Evolutionary conservation across 2,888 invertebrate species (phyloP).

Genomic region (Drosophila algonquin): DNA sequence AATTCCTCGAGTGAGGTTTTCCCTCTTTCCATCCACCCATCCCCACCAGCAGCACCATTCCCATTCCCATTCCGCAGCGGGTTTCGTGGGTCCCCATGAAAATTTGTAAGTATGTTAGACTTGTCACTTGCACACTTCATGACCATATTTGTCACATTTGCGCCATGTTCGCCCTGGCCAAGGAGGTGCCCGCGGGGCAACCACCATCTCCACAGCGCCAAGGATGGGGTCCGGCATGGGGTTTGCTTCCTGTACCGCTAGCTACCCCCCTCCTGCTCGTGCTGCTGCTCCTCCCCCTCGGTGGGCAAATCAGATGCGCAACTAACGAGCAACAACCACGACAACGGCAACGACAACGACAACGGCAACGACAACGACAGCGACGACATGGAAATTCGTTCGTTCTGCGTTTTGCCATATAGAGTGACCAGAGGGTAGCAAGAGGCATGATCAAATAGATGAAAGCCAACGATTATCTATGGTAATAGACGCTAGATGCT

Average conservation of each 20-base stretch:
- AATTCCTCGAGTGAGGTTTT: slow-evolving; percentile 37
- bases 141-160: slow-evolving; percentile 81
- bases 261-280: not conserved
- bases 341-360: slow-evolving; percentile 71
- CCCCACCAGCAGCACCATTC: not conserved
- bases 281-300: slow-evolving; percentile 16
- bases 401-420: slow-evolving; percentile 44
- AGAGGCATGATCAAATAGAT: slow-evolving; percentile 6
- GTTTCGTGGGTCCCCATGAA: slow-evolving; percentile 64
- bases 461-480: not conserved
- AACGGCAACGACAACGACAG: slow-evolving; percentile 70
- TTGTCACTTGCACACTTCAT: slow-evolving; percentile 81
- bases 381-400: slow-evolving; percentile 74
- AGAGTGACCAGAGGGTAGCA: slow-evolving; percentile 41
- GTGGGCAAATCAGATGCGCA: slow-evolving; percentile 76
- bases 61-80: slow-evolving; percentile 12
- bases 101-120: slow-evolving; percentile 80
- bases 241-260: slow-evolving; percentile 28
- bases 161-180: slow-evolving; percentile 65
- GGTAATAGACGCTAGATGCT: not conserved
- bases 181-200: slow-evolving; percentile 39
- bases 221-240: slow-evolving; percentile 40
- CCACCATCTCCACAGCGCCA: not conserved
- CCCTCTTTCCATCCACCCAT: slow-evolving; percentile 1
- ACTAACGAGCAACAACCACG: slow-evolving; percentile 79